phyloP scores from a whole-genome alignment of 1,140 invertebrate genomes.

The Mamestra configurata region DNA sequence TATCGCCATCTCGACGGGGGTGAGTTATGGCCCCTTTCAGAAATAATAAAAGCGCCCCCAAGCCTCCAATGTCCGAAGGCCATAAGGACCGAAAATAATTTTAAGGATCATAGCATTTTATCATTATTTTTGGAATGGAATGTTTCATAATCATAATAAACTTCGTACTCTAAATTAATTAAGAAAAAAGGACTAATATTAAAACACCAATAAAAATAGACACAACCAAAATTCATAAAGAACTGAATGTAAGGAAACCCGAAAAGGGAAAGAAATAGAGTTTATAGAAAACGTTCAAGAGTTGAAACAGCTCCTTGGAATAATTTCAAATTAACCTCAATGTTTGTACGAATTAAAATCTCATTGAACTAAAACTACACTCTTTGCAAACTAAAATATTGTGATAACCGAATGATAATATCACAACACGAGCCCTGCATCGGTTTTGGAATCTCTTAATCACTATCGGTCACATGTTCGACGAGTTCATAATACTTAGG shows the following conservation, averaged over 20 bases:
- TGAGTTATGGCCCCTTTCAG: slow-evolving; percentile 32
- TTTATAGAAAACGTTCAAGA: slow-evolving; percentile 27
- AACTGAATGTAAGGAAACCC: not conserved
- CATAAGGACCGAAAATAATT: slow-evolving; percentile 24
- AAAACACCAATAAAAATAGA: slow-evolving; percentile 7
- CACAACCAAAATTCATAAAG: slow-evolving; percentile 17
- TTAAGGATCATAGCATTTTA: not conserved
- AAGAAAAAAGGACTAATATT: slow-evolving; percentile 13
- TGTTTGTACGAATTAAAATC: slow-evolving; percentile 58
- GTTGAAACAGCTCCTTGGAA: slow-evolving; percentile 53
- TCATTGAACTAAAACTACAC: slow-evolving; percentile 30
- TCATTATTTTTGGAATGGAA: slow-evolving; percentile 41
- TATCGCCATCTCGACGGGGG: slow-evolving; percentile 2
- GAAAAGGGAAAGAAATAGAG: slow-evolving; percentile 26
- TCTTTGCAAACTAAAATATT: slow-evolving; percentile 57
- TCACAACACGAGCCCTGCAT: slow-evolving; percentile 73
- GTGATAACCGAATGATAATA: slow-evolving; percentile 69
- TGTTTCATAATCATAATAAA: slow-evolving; percentile 33
- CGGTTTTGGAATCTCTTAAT: slow-evolving; percentile 59
- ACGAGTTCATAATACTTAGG: slow-evolving; percentile 73
- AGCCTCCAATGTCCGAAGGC: not conserved
- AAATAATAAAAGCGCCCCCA: slow-evolving; percentile 30
- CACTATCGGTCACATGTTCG: slow-evolving; percentile 62
- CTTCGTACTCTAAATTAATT: slow-evolving; percentile 14
- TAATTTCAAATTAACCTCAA: slow-evolving; percentile 47